phyloP scores from a whole-genome alignment of 1,140 invertebrate genomes.

The Philopotamus ludificatus region DNA sequence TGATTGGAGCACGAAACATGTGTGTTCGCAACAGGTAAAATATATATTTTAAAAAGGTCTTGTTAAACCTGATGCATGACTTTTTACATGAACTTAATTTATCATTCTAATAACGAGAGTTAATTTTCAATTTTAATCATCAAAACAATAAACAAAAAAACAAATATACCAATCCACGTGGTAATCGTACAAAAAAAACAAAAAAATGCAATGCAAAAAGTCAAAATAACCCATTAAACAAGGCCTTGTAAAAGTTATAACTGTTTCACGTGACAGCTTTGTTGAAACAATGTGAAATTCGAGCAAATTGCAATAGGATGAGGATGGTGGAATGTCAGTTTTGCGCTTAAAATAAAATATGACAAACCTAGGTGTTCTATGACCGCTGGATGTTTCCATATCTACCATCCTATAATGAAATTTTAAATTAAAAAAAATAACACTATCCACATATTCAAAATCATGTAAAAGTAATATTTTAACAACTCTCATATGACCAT shows the following conservation, averaged over 20 bases:
- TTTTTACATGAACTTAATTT: no score
- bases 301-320: slow-evolving; percentile 10
- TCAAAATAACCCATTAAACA: neutral
- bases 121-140: neutral
- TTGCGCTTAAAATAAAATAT: slow-evolving; percentile 50
- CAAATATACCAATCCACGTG: neutral
- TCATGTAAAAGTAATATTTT: no score
- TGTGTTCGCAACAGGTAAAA: neutral
- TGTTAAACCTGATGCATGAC: neutral
- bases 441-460: slow-evolving; percentile 1
- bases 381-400: slow-evolving; percentile 61
- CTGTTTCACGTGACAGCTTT: slow-evolving; percentile 12
- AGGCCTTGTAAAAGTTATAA: slow-evolving; percentile 11
- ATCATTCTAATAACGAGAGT: neutral
- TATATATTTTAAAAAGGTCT: slow-evolving; percentile 11
- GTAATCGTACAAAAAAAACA: neutral
- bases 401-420: slow-evolving; percentile 60
- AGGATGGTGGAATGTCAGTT: slow-evolving; percentile 46
- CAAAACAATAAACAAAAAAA: neutral
- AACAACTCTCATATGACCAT: no score
- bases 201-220: slow-evolving; percentile 4
- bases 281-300: slow-evolving; percentile 8
- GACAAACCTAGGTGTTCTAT: slow-evolving; percentile 66
- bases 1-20: slow-evolving; percentile 30
- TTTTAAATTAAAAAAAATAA: slow-evolving; percentile 38